A percentile compares a stretch with the other conserved stretches of the same genome.
phyloP scores from a whole-genome alignment of 2,888 invertebrate species.

The Priocnemis perturbator region DNA sequence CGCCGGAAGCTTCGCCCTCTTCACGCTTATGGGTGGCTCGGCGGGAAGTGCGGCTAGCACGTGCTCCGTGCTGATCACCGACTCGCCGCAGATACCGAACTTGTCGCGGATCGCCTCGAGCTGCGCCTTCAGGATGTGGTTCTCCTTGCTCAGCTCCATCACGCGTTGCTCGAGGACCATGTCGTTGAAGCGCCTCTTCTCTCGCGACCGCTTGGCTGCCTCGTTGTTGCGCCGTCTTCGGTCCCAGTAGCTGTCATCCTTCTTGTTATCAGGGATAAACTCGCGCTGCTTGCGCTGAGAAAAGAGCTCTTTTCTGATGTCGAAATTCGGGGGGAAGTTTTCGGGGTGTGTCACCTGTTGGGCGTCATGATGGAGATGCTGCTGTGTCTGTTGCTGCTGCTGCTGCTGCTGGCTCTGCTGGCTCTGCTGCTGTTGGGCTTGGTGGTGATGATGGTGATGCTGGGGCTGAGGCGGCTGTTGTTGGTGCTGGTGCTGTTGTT shows the following conservation, averaged over 20 bases:
- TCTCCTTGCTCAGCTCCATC: constrained; percentile 95
- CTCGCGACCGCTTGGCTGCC: constrained; percentile 96
- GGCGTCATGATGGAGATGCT: constrained; percentile 61
- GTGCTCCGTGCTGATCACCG: constrained; percentile 91
- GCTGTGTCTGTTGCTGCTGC: constrained; percentile 55
- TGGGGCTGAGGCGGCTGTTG: constrained; percentile 65
- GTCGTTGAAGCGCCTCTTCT: constrained; percentile 96
- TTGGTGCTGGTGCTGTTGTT: constrained; percentile 48
- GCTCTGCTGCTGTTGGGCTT: constrained; percentile 56
- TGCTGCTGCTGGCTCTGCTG: too few relatives aligned
- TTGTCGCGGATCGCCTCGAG: constrained; percentile 94
- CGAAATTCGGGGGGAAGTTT: constrained; percentile 68
- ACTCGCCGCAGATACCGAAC: constrained; percentile 92
- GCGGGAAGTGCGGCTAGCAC: constrained; percentile 90
- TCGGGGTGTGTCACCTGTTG: constrained; percentile 71
- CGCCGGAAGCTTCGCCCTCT: constrained; percentile 79
- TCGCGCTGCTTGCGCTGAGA: constrained; percentile 95
- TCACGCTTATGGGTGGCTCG: constrained; percentile 90
- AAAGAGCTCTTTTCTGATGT: constrained; percentile 87
- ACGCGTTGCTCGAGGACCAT: constrained; percentile 97
- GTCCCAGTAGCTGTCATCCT: constrained; percentile 99
- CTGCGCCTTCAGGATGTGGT: constrained; percentile 94
- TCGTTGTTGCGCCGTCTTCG: constrained; percentile 96
- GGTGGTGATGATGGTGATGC: constrained; percentile 72
- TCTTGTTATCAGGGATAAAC: constrained; percentile 97